phyloP scores from a whole-genome alignment of 2,888 invertebrate species.

The Conus canariensis region DNA sequence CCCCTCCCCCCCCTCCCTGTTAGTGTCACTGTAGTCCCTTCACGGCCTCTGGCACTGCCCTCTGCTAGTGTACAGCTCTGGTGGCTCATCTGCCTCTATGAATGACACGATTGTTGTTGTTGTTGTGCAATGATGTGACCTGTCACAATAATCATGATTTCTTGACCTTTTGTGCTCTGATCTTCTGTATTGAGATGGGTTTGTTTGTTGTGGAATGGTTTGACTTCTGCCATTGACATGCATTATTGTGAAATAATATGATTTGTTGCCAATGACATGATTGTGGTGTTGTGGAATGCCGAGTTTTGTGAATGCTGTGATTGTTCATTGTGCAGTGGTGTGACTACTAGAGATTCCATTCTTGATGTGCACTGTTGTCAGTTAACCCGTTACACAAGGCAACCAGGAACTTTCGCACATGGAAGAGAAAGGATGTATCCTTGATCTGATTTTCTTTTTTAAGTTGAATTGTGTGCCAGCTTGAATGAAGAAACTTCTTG shows the following conservation, averaged over 20 bases:
- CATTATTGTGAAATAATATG: too few species aligned
- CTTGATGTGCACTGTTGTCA: background rate
- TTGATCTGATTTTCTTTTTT: background rate
- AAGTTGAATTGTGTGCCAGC: background rate
- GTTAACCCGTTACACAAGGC: background rate
- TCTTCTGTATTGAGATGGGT: background rate
- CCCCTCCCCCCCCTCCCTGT: background rate
- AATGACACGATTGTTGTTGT: slow-evolving; percentile 18
- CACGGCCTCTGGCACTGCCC: background rate
- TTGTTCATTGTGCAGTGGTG: background rate
- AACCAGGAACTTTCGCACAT: background rate
- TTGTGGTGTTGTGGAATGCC: background rate
- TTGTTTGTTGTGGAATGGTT: background rate
- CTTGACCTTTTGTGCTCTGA: background rate
- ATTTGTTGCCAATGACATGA: background rate
- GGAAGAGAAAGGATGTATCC: background rate
- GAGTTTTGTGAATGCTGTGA: background rate
- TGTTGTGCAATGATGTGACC: slow-evolving; percentile 29
- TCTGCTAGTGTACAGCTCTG: background rate
- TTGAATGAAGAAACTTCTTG: background rate
- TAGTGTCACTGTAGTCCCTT: slow-evolving; percentile 14
- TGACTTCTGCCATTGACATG: background rate
- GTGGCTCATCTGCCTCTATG: slow-evolving; percentile 45
- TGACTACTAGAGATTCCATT: background rate
- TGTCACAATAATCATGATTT: background rate